phyloP scores from a whole-genome alignment of 2,113 vertebrate genomes.

The Megaceryle torquata region DNA sequence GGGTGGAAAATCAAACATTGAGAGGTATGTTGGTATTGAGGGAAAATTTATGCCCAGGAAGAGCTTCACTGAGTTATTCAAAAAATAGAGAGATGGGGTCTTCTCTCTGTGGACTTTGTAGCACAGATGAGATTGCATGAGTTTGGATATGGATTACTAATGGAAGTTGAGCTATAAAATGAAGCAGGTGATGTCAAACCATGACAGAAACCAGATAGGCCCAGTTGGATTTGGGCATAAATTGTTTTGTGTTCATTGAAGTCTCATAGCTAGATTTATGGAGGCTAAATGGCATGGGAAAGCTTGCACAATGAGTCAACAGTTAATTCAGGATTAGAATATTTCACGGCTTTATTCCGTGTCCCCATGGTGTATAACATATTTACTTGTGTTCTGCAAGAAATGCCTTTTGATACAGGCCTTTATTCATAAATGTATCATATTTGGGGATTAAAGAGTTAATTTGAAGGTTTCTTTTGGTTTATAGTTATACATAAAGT shows the following conservation, averaged over 20 bases:
- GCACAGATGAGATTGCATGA: conserved; percentile 10
- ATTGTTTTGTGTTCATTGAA: conserved; percentile 55
- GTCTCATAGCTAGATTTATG: conserved; percentile 59
- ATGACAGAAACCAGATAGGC: conserved; percentile 68
- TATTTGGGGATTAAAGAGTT: neutral
- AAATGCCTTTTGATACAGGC: neutral
- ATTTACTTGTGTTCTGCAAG: conserved; percentile 10
- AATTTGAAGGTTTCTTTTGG: neutral
- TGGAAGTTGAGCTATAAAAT: conserved; percentile 36
- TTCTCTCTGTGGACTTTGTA: neutral
- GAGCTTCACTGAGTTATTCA: neutral
- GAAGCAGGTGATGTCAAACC: conserved; percentile 64
- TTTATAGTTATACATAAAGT: neutral
- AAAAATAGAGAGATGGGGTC: neutral
- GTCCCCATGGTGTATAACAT: neutral
- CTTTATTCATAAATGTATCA: neutral
- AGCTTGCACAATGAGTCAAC: conserved; percentile 38
- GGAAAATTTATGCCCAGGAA: neutral
- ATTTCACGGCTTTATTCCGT: conserved; percentile 26
- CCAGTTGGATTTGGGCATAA: conserved; percentile 52
- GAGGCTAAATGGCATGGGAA: conserved; percentile 54
- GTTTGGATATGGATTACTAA: conserved; percentile 31
- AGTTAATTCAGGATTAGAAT: conserved; percentile 51
- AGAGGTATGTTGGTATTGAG: neutral
- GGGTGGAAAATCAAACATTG: accelerated